Percentiles rank a stretch among this genome's conserved stretches.
Evolutionary conservation across 2,113 vertebrate species (phyloP).

Genomic region (Crocuta crocuta): DNA sequence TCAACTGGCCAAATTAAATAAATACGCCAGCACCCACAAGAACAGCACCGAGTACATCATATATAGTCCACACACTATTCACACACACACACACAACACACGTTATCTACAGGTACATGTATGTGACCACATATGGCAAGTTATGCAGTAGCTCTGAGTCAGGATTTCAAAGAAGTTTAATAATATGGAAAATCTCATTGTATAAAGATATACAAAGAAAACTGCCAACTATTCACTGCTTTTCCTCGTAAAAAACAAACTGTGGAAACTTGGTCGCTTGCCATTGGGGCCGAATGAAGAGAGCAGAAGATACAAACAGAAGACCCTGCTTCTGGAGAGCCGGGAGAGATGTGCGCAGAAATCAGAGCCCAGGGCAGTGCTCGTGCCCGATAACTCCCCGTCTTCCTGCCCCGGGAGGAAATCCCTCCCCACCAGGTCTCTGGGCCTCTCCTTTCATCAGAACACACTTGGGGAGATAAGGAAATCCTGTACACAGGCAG

Average conservation of each 20-base stretch:
- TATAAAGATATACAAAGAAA: not conserved
- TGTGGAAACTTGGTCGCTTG: not conserved
- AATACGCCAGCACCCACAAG: not conserved
- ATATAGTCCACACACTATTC: not conserved
- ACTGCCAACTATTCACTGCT: not conserved
- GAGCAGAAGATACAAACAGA: rapidly evolving
- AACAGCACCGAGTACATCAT: not conserved
- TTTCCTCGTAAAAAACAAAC: not conserved
- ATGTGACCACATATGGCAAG: not conserved
- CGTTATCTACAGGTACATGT: not conserved
- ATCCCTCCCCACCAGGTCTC: not conserved
- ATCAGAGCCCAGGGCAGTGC: rapidly evolving
- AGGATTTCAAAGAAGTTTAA: not conserved
- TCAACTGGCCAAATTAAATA: not conserved
- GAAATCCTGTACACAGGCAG: constrained; percentile 47
- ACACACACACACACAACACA: too few species aligned
- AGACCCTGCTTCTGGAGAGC: not conserved
- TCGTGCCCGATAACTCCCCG: rapidly evolving
- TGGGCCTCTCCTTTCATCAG: not conserved
- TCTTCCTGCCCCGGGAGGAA: not conserved
- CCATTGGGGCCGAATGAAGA: not conserved
- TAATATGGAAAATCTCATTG: not conserved
- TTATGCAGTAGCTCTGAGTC: not conserved
- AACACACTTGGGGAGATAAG: not conserved
- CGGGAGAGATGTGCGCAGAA: rapidly evolving